Base-by-base conservation (phyloP, 2,797 vertebrate genomes). In the Nannoperca obscura region DNA sequence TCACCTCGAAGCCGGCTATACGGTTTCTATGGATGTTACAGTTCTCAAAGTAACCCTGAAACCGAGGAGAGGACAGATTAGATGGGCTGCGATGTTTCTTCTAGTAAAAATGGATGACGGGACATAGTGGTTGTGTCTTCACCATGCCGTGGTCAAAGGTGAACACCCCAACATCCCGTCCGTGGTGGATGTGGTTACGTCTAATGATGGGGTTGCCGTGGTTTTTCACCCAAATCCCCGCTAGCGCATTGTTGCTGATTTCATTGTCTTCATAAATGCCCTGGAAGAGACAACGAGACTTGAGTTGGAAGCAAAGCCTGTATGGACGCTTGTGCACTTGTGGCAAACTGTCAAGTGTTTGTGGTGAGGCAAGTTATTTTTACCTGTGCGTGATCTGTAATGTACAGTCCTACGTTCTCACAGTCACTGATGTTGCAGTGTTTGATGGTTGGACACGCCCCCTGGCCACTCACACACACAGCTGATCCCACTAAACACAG, bases 361-460 rank as follows among this genome's bases (percentile, higher is more conserved):
- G 24, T 27, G 24, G 24, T 27, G 24, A 27, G 24, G 24, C 24
- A 27, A 2, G 7, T 34, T 0, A 20, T 44, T 44, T 24, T 88
- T 96, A 99, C 98, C 98, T 99, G 98, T 72, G 98, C 98, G 1
- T 99, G 98, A 93, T 99, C 98, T 63, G 98, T 99, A 85, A 99
- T 99, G 90, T 99, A 99, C 75, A 99, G 95, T 60, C 98, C 98
- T 75, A 99, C 98, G 50, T 99, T 99, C 95, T 99, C 98, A 97
- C 98, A 99, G 96, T 99, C 98, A 50, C 98, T 99, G 95, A 99
- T 99, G 95, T 99, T 99, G 94, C 98, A 99, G 95, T 99, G 98
- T 90, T 99, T 99, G 93, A 99, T 99, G 88, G 97, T 99, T 61
- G 98, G 98, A 95, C 97, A 99, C 1, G 98, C 98, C 87, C 98